Conservation (phyloP, 2,113 vertebrate species). For the Leptobrachium ailaonicum region DNA sequence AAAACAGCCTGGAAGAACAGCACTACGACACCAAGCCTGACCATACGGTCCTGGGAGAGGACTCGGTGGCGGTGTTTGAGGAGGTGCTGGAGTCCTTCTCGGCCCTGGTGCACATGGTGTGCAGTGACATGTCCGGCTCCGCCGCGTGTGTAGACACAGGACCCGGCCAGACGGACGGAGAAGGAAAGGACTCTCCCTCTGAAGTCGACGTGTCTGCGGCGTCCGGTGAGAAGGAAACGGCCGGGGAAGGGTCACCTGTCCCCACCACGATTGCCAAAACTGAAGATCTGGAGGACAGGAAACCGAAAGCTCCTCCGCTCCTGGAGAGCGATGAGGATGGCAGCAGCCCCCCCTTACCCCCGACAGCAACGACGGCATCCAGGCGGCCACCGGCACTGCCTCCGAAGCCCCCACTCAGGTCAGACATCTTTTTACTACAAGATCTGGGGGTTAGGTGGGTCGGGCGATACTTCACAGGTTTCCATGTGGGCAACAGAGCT, state of each 20-base stretch:
- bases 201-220: background rate
- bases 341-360: background rate
- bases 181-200: background rate
- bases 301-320: conserved; percentile 48
- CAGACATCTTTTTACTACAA: no score
- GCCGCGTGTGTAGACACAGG: background rate
- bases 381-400: no score
- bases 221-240: background rate
- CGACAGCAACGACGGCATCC: background rate
- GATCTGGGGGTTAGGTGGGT: no score
- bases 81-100: conserved; percentile 17
- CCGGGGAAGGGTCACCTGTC: background rate
- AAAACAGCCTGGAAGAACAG: background rate
- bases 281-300: conserved; percentile 27
- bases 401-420: no score
- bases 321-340: conserved; percentile 42
- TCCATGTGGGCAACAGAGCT: no score
- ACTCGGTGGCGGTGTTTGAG: conserved; percentile 23
- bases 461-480: no score
- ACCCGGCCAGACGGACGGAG: no score
- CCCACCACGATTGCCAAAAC: conserved; percentile 28
- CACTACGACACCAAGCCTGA: background rate
- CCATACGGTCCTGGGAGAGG: background rate
- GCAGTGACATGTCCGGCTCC: conserved; percentile 18
- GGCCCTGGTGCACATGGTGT: conserved; percentile 36